A percentile compares a stretch with the other conserved stretches of the same genome.
Conservation (phyloP, 2,888 invertebrate species). For the Tipula lateralis region DNA sequence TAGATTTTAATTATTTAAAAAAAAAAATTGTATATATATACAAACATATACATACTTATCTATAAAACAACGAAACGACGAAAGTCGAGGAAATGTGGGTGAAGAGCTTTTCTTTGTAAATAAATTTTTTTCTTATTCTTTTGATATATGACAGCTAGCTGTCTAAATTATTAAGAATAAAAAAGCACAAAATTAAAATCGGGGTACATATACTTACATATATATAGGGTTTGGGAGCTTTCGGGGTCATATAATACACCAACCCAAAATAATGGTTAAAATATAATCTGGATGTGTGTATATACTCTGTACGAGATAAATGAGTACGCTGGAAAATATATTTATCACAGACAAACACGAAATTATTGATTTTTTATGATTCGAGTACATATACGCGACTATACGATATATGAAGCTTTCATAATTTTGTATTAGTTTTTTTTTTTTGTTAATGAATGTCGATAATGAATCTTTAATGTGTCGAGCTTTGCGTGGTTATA, state of each 20-base stretch:
- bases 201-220: background rate
- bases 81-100: background rate
- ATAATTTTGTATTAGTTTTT: background rate
- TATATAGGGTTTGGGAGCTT: background rate
- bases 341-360: background rate
- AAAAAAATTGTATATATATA: background rate
- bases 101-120: background rate
- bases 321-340: background rate
- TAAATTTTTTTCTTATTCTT: too few relatives aligned
- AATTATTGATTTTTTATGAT: background rate
- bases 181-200: background rate
- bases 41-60: background rate
- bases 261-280: background rate
- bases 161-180: slow-evolving; percentile 1
- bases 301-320: background rate
- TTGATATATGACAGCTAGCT: slow-evolving; percentile 8
- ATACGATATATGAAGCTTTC: background rate
- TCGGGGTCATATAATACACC: background rate
- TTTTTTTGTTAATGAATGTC: background rate
- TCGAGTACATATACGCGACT: background rate
- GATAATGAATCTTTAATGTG: background rate
- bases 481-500: background rate
- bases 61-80: background rate
- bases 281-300: too few relatives aligned
- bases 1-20: slow-evolving; percentile 20